Conservation (phyloP, 1,140 invertebrate genomes). For the Cheumatopsyche charites region DNA sequence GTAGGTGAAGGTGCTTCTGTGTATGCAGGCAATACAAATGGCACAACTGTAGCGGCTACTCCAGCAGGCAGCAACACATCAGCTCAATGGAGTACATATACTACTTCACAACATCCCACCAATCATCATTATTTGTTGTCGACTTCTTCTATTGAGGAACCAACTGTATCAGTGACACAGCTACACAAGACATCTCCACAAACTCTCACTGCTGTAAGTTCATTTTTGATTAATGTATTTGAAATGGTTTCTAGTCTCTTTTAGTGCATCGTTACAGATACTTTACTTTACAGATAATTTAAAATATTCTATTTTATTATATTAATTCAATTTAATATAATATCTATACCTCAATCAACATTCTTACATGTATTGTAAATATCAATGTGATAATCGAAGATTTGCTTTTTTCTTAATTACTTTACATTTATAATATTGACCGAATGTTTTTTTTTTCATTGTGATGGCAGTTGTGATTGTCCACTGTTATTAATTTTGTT, state of each 20-base stretch:
- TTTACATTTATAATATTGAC: too few relatives aligned
- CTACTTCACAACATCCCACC: conserved; percentile 24
- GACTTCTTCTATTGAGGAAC: conserved; percentile 35
- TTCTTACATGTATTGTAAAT: too few relatives aligned
- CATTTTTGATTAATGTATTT: not conserved
- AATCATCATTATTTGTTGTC: conserved; percentile 43
- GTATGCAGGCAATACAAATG: conserved; percentile 54
- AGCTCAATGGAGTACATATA: conserved; percentile 36
- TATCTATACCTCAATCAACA: too few relatives aligned
- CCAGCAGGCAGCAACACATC: conserved; percentile 59
- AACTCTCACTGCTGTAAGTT: conserved; percentile 63
- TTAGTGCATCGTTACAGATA: too few relatives aligned
- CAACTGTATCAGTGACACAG: conserved; percentile 52
- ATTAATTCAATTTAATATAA: too few relatives aligned
- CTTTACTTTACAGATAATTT: not conserved
- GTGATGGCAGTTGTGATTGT: too few relatives aligned
- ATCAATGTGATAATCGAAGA: too few relatives aligned
- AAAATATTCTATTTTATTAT: too few relatives aligned
- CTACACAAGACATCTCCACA: conserved; percentile 72
- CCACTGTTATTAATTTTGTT: too few relatives aligned
- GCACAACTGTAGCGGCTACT: conserved; percentile 55
- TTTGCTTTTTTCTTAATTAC: too few relatives aligned
- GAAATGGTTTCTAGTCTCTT: too few relatives aligned
- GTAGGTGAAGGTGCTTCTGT: conserved; percentile 72
- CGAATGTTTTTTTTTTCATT: too few relatives aligned